A percentile compares a stretch with the other conserved stretches of the same genome.
Conservation (phyloP, 2,113 vertebrate genomes). For the Excalfactoria chinensis region DNA sequence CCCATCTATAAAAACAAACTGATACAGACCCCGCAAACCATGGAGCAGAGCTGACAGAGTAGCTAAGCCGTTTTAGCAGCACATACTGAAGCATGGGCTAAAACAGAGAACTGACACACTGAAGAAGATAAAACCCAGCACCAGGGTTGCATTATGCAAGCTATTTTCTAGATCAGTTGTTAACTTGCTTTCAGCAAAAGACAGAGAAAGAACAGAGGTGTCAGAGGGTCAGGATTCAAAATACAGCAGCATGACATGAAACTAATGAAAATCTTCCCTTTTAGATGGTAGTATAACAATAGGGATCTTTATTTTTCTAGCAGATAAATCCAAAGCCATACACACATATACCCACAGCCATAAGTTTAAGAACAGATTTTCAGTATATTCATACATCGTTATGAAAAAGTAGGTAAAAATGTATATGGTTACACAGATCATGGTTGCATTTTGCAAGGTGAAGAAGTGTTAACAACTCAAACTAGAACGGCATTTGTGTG, state of each 20-base stretch:
- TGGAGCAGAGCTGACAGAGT: neutral
- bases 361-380: neutral
- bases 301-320: neutral
- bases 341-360: neutral
- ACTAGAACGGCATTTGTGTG: neutral
- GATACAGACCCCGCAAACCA: neutral
- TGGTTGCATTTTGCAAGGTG: neutral
- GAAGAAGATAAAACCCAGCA: slow-evolving; percentile 1
- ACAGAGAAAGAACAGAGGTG: neutral
- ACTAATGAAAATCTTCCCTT: slow-evolving; percentile 6
- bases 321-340: neutral
- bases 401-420: neutral
- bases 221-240: slow-evolving; percentile 9
- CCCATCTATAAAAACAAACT: neutral
- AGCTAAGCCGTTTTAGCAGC: neutral
- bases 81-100: neutral
- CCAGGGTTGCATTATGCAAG: neutral
- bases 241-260: neutral
- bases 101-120: neutral
- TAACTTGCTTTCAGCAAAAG: neutral
- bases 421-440: neutral
- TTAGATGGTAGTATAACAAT: neutral
- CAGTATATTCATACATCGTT: neutral
- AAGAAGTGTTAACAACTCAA: neutral
- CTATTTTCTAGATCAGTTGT: neutral